phyloP scores from a whole-genome alignment of 2,888 invertebrate genomes.

The Bruchidius siliquastri region DNA sequence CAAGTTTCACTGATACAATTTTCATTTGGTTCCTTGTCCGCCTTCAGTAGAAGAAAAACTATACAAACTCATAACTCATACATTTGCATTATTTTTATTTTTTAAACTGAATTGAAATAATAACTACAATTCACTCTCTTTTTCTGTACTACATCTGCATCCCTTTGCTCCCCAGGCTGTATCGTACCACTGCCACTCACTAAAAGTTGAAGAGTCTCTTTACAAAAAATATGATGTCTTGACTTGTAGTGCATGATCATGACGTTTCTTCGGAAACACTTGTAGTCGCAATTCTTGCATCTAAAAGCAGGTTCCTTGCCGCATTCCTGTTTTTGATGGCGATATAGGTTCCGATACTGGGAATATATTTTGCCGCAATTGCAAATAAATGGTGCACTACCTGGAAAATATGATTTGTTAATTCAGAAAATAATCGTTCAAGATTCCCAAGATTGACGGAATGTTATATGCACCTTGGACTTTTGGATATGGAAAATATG shows the following conservation, averaged over 20 bases:
- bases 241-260: constrained; percentile 14
- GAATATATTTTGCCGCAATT: constrained; percentile 7
- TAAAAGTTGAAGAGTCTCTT: constrained; percentile 10
- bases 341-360: constrained; percentile 4
- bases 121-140: too few relatives aligned
- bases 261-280: constrained; percentile 35
- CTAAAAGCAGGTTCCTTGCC: constrained; percentile 33
- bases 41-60: too few relatives aligned
- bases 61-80: too few relatives aligned
- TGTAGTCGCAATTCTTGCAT: constrained; percentile 35
- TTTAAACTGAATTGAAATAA: too few relatives aligned
- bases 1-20: too few relatives aligned
- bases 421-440: too few relatives aligned
- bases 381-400: neutral
- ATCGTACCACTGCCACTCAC: constrained; percentile 16
- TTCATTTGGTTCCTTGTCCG: too few relatives aligned
- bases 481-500: too few relatives aligned
- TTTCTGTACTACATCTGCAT: constrained; percentile 5
- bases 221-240: neutral
- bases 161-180: constrained; percentile 17
- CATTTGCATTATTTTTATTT: too few relatives aligned
- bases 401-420: neutral
- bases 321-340: constrained; percentile 22
- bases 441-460: too few relatives aligned
- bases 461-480: too few relatives aligned